Evolutionary conservation across 2,888 invertebrate species (phyloP).

Genomic region (Mechanitis messenoides): DNA sequence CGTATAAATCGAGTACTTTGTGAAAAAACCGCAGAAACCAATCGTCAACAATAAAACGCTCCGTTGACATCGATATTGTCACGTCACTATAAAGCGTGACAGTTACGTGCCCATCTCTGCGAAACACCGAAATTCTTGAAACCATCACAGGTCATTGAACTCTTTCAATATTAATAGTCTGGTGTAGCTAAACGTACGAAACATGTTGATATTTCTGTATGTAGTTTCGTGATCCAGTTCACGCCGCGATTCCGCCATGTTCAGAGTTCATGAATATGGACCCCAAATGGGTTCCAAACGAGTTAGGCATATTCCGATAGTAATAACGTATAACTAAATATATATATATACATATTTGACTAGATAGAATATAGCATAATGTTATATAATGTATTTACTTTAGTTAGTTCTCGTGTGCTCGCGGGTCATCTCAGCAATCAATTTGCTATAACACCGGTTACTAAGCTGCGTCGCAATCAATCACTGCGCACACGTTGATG

Average conservation of each 20-base stretch:
- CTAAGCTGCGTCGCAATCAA: slow-evolving; percentile 23
- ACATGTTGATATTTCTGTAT: too few relatives aligned
- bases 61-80: slow-evolving; percentile 52
- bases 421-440: slow-evolving; percentile 34
- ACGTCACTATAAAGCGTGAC: slow-evolving; percentile 57
- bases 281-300: too few relatives aligned
- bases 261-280: too few relatives aligned
- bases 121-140: slow-evolving; percentile 42
- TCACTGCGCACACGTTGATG: slow-evolving; percentile 22
- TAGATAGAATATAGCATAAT: too few relatives aligned
- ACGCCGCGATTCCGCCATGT: too few relatives aligned
- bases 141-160: slow-evolving; percentile 43
- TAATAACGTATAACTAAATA: too few relatives aligned
- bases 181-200: too few relatives aligned
- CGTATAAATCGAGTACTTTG: slow-evolving; percentile 27
- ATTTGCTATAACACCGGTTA: slow-evolving; percentile 40
- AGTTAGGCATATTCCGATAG: too few relatives aligned
- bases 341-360: too few relatives aligned
- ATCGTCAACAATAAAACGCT: slow-evolving; percentile 41
- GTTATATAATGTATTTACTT: too few relatives aligned
- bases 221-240: too few relatives aligned
- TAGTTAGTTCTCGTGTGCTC: too few relatives aligned
- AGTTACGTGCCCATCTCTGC: slow-evolving; percentile 48
- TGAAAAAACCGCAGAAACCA: slow-evolving; percentile 39
- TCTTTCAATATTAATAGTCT: slow-evolving; percentile 10